Evolutionary conservation across 2,888 invertebrate species (phyloP), one percentile per base, ranked within the genome.

Genomic region (Thymelicus sylvestris): DNA sequence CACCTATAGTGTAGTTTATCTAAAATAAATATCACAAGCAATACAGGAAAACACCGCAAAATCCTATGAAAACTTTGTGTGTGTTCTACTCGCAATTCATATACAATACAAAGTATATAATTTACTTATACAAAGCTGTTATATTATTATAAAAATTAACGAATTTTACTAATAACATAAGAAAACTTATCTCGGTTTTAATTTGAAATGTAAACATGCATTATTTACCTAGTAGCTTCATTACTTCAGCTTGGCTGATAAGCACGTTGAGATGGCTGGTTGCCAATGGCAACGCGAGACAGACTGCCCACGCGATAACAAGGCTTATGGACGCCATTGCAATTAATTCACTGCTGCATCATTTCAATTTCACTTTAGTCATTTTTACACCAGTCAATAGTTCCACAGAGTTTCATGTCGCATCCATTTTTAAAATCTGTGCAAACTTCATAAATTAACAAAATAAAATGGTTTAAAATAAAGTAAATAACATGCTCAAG

Each of bases 161-260:
- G 31, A 31, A 31, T 31, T 31, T 31, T 31, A 31, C 3, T 31
- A 31, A 31, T 31, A 31, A 31, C 3, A 5, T 2, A 1, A 5
- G 31, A 31, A 31, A 31, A 31, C 31, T 31, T 31, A 31, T 31
- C 31, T 31, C 2, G 4, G 31, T 31, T 31, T 31, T 31, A 31
- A 31, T 2, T 31, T 31, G 31, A 31, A 31, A 31, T 31, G 31
- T 31, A 69, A 71, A 72, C 90, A 96, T 57, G 57, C 38, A 38
- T 57, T 57, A 38, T 57, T 96, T 92, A 97, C 97, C 97, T 89
- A 97, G 91, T 81, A 97, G 94, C 93, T 96, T 96, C 95, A 96
- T 96, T 85, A 97, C 96, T 94, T 97, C 97, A 76, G 95, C 95
- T 87, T 96, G 96, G 88, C 96, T 96, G 93, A 97, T 96, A 91